Evolutionary conservation across 2,113 vertebrate genomes (phyloP).

Genomic region (Anthoscopus minutus): DNA sequence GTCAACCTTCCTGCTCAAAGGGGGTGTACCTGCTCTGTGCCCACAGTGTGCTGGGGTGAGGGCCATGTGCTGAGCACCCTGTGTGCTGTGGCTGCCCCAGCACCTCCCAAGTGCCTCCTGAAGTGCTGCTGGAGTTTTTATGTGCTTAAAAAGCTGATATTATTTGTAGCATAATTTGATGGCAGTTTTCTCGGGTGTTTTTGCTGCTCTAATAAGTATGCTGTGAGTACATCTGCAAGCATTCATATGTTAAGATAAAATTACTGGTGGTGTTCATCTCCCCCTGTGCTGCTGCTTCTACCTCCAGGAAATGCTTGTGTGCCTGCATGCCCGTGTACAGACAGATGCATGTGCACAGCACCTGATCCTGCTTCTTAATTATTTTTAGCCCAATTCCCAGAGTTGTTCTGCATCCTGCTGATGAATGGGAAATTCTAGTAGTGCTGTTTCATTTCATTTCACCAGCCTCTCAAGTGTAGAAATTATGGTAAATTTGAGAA

Average conservation of each 20-base stretch:
- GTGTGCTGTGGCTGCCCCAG: accelerated
- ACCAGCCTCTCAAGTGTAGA: slow-evolving; percentile 4
- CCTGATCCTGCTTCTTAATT: slow-evolving; percentile 10
- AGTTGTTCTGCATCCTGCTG: slow-evolving; percentile 23
- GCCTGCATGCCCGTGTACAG: background rate
- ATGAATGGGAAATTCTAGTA: slow-evolving; percentile 36
- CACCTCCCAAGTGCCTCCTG: background rate
- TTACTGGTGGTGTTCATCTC: background rate
- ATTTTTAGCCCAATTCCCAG: slow-evolving; percentile 28
- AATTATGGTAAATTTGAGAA: slow-evolving; percentile 28
- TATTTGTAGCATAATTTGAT: background rate
- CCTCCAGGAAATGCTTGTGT: background rate
- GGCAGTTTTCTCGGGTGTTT: background rate
- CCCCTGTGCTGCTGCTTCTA: background rate
- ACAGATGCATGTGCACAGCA: background rate
- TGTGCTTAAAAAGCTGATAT: background rate
- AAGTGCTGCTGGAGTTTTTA: background rate
- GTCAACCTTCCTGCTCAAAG: background rate
- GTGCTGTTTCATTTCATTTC: slow-evolving; percentile 4
- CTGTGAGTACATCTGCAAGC: background rate
- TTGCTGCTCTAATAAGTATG: background rate
- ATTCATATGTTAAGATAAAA: background rate
- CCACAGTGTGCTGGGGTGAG: background rate
- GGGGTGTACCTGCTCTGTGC: background rate
- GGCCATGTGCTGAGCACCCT: background rate